Percentiles rank a stretch among this genome's conserved stretches.
These are phyloP conservation scores for Microcebus griseorufus DNA, from an alignment of 2,113 vertebrate genomes.

Conservation along the genomic window DNA sequence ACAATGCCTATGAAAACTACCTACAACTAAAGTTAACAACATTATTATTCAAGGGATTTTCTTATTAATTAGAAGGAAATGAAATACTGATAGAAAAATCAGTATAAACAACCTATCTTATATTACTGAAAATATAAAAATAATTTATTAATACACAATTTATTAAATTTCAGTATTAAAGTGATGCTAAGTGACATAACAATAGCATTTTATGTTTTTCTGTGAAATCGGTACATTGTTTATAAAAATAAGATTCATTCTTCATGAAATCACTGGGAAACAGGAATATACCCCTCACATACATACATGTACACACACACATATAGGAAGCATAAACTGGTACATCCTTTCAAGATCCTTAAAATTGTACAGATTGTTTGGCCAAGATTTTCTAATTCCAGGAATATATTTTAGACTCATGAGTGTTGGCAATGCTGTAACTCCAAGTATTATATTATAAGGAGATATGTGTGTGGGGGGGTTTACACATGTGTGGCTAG, in stretches of 20 bases:
- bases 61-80: neutral
- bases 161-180: neutral
- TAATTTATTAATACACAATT: neutral
- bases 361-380: neutral
- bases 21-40: neutral
- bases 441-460: too few relatives aligned
- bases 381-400: neutral
- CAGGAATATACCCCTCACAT: neutral
- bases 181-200: neutral
- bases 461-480: too few relatives aligned
- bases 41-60: neutral
- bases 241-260: neutral
- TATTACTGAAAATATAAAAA: neutral
- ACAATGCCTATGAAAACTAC: neutral
- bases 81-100: neutral
- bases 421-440: neutral
- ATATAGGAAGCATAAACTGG: neutral
- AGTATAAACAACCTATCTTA: too few relatives aligned
- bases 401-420: neutral
- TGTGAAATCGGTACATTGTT: neutral
- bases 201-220: neutral
- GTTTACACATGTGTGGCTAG: too few relatives aligned
- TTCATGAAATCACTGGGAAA: neutral
- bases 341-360: neutral
- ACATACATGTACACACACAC: neutral